Evolutionary conservation across 2,888 invertebrate species (phyloP), one percentile per base, ranked within the genome.

Genomic region (Nemoura dubitans): DNA sequence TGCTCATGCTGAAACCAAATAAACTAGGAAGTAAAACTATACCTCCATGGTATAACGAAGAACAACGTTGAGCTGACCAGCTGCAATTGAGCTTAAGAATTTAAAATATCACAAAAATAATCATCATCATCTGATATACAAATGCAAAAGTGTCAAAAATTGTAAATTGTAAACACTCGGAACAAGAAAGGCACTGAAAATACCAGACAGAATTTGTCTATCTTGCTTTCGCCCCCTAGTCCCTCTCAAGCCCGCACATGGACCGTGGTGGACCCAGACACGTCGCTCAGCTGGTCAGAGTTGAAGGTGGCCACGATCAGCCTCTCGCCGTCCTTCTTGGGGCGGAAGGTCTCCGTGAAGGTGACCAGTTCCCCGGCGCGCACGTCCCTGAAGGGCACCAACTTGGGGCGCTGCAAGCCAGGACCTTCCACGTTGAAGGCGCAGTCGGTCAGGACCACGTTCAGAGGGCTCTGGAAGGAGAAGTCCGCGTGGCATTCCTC

Each of bases 371-470:
- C 95, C 82, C 94, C 93, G 2, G 95, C 94, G 90, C 93, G 93
- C 88, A 95, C 93, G 89, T 95, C 94, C 28, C 94, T 93, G 92
- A 83, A 83, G 36, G 77, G 59, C 21, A 87, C 25, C 10, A 83
- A 76, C 30, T 84, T 86, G n/a, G 86, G 94, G 89, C 94, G 92
- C 89, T 93, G 93, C 7, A 95, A 91, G 81, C 96, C 95, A 10
- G 95, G 93, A 30, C 96, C 96, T 92, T 96, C 96, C 87, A 96
- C 93, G 0, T 94, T 94, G 90, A 95, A 94, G 90, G 93, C 93
- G 91, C 96, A 96, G 88, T 94, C 93, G 0, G 95, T 95, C 88
- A 96, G 91, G 25, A 93, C 92, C 0, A 93, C 92, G 87, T 93
- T 93, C 89, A 96, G 90, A 25, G 96, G 96, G 90, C 96, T 96